Base-by-base conservation (phyloP, 1,140 invertebrate genomes). In the Zophobas morio region DNA sequence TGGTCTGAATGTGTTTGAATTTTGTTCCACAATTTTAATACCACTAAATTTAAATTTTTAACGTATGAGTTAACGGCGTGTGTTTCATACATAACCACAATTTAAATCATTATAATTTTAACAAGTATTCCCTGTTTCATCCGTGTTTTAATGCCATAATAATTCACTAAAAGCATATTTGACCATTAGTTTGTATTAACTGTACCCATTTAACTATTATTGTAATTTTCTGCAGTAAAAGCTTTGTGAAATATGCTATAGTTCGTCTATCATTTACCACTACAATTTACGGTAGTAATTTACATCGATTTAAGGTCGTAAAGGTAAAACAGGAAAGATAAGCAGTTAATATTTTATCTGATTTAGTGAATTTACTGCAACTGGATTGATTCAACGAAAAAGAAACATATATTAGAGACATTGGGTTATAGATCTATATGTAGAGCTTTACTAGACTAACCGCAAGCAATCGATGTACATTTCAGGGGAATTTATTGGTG, bases 391-490 rank as follows among this genome's bases (percentile, higher is more conserved):
- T 66, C 42, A 34, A 39, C 37, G 6, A 66, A 42, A 66, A n/a
- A 37, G 39, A 6, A 32, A 37, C 60, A 42, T 66, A 66, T 66
- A 42, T 42, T 32, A 66, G 42, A 42, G 37, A 1, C n/a, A 33
- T 8, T 42, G 42, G 42, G 60, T 66, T 66, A 66, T 66, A 33
- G 42, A 42, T 39, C 20, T 39, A 60, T 20, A 60, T 20, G 56
- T 60, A 60, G 20, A 20, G 20, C 20, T 20, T 20, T 20, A 60
- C 34, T 20, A 36, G 60, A 66, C 60, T 32, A 60, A 66, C 60
- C 39, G 35, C 60, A 66, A 60, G 56, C 56, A 33, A 42, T 66
- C 60, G 60, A 37, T 66, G 39, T 66, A 66, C 40, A 33, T 66
- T 66, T 42, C 37, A 20, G 20, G 8, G 39, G 60, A 66, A 66